phyloP scores from a whole-genome alignment of 2,113 vertebrate species.

The Mustelus asterias region DNA sequence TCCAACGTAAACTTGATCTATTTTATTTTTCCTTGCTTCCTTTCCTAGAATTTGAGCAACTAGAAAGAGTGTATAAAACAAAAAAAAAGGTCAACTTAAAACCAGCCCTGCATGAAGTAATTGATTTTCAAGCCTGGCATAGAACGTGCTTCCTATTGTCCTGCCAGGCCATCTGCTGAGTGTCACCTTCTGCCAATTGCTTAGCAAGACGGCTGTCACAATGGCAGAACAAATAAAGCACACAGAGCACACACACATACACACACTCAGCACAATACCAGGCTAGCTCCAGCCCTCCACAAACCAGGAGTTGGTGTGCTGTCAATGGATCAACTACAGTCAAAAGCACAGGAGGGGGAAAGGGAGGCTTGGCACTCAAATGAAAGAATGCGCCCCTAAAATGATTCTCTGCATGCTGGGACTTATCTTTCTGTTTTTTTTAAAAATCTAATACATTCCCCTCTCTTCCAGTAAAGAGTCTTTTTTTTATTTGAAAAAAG shows the following conservation, averaged over 20 bases:
- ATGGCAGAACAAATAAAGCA: slow-evolving; percentile 27
- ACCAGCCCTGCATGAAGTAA: slow-evolving; percentile 44
- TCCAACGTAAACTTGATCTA: neutral
- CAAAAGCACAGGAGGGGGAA: slow-evolving; percentile 18
- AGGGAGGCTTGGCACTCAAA: slow-evolving; percentile 16
- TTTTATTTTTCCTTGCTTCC: neutral
- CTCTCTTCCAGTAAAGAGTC: neutral
- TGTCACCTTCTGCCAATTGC: slow-evolving; percentile 31
- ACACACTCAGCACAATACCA: slow-evolving; percentile 31
- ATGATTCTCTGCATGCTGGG: slow-evolving; percentile 29
- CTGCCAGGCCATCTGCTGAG: slow-evolving; percentile 81
- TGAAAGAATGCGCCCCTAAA: slow-evolving; percentile 6
- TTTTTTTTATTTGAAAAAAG: slow-evolving; percentile 8
- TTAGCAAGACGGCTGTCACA: neutral
- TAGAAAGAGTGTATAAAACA: slow-evolving; percentile 45
- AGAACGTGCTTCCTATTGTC: slow-evolving; percentile 67
- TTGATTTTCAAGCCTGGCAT: slow-evolving; percentile 49
- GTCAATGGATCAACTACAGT: neutral
- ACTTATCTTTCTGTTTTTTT: slow-evolving; percentile 14
- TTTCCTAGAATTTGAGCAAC: neutral
- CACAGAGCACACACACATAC: neutral
- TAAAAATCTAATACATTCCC: neutral
- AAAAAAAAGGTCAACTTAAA: slow-evolving; percentile 46
- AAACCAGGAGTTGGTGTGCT: neutral
- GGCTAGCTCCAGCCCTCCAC: neutral